A percentile compares a stretch with the other conserved stretches of the same genome.
These are phyloP conservation scores for Henricia sp. DNA, from an alignment of 53 echinoderm and acorn worm species.

Conservation along the genomic window DNA sequence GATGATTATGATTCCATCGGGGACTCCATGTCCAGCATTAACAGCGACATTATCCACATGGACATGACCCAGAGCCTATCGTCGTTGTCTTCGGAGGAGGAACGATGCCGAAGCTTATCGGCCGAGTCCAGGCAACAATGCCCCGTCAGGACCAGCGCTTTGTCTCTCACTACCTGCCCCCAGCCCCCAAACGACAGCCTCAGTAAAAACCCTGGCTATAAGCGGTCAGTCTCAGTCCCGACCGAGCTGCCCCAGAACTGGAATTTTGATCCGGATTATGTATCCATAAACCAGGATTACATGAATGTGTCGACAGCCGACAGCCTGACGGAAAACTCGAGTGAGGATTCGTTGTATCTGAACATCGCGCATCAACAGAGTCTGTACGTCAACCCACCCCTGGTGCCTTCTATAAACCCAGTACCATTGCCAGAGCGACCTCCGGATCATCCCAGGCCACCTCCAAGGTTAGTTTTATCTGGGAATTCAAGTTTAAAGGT, in stretches of 20 bases:
- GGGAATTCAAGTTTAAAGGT: neutral
- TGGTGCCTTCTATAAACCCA: slow-evolving; percentile 17
- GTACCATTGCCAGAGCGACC: slow-evolving; percentile 28
- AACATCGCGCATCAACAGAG: slow-evolving; percentile 21
- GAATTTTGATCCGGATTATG: neutral
- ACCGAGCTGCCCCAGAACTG: slow-evolving; percentile 39
- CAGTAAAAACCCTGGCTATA: neutral
- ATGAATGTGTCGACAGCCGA: slow-evolving; percentile 41
- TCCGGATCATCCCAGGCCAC: neutral
- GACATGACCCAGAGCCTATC: slow-evolving; percentile 59
- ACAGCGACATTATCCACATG: slow-evolving; percentile 33
- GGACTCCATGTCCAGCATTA: slow-evolving; percentile 45
- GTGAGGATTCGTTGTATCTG: slow-evolving; percentile 13
- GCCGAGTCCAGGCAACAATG: slow-evolving; percentile 33
- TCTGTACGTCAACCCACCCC: slow-evolving; percentile 35
- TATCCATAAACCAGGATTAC: slow-evolving; percentile 18
- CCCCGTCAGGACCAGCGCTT: slow-evolving; percentile 26
- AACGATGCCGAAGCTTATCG: slow-evolving; percentile 30
- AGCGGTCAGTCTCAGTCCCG: slow-evolving; percentile 45
- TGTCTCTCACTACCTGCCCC: slow-evolving; percentile 30
- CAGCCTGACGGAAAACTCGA: neutral
- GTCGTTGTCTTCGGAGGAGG: slow-evolving; percentile 52
- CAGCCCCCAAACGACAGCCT: neutral
- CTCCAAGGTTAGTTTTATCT: slow-evolving; percentile 16
- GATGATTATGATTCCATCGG: slow-evolving; percentile 36